phyloP scores from a whole-genome alignment of 2,888 invertebrate species.

The Latheticus oryzae region DNA sequence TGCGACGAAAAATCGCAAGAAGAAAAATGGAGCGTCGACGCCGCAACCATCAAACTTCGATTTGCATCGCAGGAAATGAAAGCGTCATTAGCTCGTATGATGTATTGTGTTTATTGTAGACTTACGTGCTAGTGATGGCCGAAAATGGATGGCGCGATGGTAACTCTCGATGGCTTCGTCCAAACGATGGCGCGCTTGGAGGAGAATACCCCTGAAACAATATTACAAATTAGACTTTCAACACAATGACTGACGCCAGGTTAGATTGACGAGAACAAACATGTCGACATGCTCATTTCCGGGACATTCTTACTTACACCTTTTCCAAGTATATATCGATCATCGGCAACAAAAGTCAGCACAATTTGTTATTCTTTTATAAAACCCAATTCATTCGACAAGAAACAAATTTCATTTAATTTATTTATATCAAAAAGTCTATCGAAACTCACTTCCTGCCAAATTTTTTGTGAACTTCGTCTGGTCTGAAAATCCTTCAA shows the following conservation, averaged over 20 bases:
- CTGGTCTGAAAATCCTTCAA: too few species aligned
- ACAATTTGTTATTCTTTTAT: too few species aligned
- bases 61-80: conserved; percentile 44
- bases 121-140: conserved; percentile 95
- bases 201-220: conserved; percentile 88
- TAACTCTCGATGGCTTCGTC: conserved; percentile 92
- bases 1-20: conserved; percentile 2
- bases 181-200: conserved; percentile 88
- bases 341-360: conserved; percentile 24
- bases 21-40: conserved; percentile 33
- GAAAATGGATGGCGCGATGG: conserved; percentile 89
- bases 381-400: too few species aligned
- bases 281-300: conserved; percentile 54
- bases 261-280: conserved; percentile 54
- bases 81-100: conserved; percentile 44
- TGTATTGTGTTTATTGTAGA: conserved; percentile 56
- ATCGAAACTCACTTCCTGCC: too few species aligned
- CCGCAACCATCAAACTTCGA: conserved; percentile 47
- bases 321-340: conserved; percentile 47
- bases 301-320: conserved; percentile 47
- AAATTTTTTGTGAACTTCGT: too few species aligned
- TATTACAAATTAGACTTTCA: conserved; percentile 45
- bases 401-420: too few species aligned
- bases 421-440: too few species aligned
- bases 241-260: conserved; percentile 44